Conservation (phyloP, 2,113 vertebrate species). For the Alethe diademata region DNA sequence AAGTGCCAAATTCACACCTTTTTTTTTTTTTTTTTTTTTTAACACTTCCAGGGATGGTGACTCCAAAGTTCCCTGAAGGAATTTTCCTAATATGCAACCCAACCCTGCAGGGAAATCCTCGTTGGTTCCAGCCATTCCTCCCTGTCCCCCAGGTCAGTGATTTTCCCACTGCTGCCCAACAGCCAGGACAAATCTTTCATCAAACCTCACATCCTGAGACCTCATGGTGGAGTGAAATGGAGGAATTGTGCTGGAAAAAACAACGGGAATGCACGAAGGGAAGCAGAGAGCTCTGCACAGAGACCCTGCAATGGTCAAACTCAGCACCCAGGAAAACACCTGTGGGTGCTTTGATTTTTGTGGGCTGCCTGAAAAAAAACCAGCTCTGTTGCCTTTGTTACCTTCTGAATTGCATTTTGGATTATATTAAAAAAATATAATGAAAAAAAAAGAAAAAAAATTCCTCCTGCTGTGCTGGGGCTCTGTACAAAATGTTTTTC, state of each 20-base stretch:
- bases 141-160: fast-evolving
- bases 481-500: fast-evolving
- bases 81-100: not conserved
- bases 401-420: not conserved
- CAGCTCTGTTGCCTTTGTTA: fast-evolving
- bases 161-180: not conserved
- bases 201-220: not conserved
- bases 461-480: fast-evolving
- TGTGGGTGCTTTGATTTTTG: not conserved
- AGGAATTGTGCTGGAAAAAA: not conserved
- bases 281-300: not conserved
- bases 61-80: not conserved
- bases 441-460: not conserved
- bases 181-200: not conserved
- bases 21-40: no score
- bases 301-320: not conserved
- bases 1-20: not conserved
- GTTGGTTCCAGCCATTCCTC: not conserved
- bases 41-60: not conserved
- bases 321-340: not conserved
- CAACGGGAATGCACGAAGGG: fast-evolving
- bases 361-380: not conserved
- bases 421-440: not conserved
- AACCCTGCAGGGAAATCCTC: not conserved
- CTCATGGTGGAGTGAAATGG: not conserved